Evolutionary conservation across 2,797 vertebrate species (phyloP).

Genomic region (Natrix natrix): DNA sequence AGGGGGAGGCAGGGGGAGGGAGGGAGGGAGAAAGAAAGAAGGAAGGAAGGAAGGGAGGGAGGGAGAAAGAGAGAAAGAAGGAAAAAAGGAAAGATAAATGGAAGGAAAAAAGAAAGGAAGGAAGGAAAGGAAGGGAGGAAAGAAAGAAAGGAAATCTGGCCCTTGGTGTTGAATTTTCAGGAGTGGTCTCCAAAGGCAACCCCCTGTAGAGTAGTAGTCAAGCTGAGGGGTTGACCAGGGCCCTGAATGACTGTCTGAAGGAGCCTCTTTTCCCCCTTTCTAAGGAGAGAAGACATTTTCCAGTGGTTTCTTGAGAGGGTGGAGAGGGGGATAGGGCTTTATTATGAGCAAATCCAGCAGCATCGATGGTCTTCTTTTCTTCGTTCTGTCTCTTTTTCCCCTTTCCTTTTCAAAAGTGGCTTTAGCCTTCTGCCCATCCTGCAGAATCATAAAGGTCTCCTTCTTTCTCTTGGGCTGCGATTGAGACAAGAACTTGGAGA

Average conservation of each 20-base stretch:
- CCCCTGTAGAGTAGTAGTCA: not conserved
- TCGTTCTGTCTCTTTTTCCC: not conserved
- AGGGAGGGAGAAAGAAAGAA: too few species aligned
- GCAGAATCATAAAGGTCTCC: too few species aligned
- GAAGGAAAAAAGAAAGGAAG: not conserved
- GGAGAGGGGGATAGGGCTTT: not conserved
- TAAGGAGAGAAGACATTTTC: not conserved
- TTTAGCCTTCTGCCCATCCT: not conserved
- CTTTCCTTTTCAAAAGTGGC: not conserved
- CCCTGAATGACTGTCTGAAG: not conserved
- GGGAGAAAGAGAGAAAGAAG: too few species aligned
- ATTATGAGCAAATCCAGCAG: not conserved
- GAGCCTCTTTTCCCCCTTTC: fast-evolving
- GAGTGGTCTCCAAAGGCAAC: not conserved
- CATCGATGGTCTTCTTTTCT: not conserved
- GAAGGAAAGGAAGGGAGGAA: not conserved
- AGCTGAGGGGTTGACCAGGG: not conserved
- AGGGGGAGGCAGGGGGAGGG: too few species aligned
- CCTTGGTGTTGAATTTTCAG: not conserved
- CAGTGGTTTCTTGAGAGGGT: not conserved
- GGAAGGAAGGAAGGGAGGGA: too few species aligned
- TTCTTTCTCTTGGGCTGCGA: not conserved
- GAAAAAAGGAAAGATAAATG: too few species aligned
- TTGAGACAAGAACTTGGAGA: not conserved
- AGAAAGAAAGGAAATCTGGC: not conserved